phyloP scores from a whole-genome alignment of 2,888 invertebrate species.

The Epinotia demarniana region DNA sequence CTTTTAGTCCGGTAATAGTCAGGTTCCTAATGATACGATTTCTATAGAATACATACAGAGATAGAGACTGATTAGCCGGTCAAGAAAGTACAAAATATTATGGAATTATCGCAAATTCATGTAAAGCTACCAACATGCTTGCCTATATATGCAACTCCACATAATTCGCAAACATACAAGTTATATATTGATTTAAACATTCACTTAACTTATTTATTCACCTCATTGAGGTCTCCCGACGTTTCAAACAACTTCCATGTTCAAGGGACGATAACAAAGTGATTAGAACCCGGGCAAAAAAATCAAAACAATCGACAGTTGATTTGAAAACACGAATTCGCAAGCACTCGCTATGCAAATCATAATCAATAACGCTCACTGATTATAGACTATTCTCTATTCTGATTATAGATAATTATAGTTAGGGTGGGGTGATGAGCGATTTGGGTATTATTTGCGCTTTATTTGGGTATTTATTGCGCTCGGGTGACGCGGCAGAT shows the following conservation, averaged over 20 bases:
- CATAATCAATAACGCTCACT: conserved; percentile 60
- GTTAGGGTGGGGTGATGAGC: conserved; percentile 80
- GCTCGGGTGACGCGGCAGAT: conserved; percentile 84
- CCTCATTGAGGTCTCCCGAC: too few species aligned
- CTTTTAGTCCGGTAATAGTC: background rate
- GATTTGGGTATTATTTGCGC: conserved; percentile 88
- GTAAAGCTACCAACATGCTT: background rate
- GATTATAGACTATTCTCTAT: conserved; percentile 68
- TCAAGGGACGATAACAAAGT: background rate
- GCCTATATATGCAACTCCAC: conserved; percentile 1
- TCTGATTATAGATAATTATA: conserved; percentile 77
- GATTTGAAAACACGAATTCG: conserved; percentile 32
- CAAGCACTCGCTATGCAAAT: conserved; percentile 51
- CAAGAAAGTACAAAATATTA: too few species aligned
- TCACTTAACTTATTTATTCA: too few species aligned
- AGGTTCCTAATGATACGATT: background rate
- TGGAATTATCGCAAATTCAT: too few species aligned
- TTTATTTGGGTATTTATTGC: conserved; percentile 87
- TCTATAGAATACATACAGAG: background rate
- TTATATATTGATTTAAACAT: too few species aligned
- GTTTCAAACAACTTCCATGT: background rate
- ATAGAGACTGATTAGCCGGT: background rate
- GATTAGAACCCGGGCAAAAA: conserved; percentile 19
- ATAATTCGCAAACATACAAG: conserved; percentile 7
- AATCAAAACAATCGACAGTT: conserved; percentile 34